A percentile compares a stretch with the other conserved stretches of the same genome.
Conservation (phyloP, 1,140 invertebrate genomes). For the Cotesia glomerata region DNA sequence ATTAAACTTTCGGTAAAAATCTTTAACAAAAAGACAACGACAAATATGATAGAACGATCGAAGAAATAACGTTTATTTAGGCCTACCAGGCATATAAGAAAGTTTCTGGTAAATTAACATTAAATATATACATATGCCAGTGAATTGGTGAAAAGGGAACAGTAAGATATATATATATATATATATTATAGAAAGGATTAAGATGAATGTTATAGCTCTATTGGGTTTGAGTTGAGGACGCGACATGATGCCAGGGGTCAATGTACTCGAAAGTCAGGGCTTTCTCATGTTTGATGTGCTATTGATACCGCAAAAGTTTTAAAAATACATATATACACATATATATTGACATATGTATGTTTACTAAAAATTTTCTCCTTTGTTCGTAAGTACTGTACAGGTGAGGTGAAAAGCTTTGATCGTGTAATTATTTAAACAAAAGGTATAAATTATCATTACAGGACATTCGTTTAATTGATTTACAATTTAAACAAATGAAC, state of each 20-base stretch:
- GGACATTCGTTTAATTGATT: no score
- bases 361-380: no score
- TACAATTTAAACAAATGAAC: no score
- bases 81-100: no score
- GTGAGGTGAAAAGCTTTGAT: no score
- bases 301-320: conserved; percentile 45
- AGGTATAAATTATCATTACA: no score
- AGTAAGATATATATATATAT: background rate
- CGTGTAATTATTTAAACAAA: no score
- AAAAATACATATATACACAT: background rate
- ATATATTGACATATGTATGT: background rate
- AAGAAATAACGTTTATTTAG: no score
- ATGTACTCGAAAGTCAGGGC: conserved; percentile 58
- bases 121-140: background rate
- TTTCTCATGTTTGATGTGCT: conserved; percentile 42
- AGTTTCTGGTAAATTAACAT: background rate
- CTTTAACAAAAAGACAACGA: no score
- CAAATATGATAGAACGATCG: no score
- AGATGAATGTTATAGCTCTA: background rate
- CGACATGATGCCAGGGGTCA: conserved; percentile 48
- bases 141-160: background rate
- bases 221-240: conserved; percentile 21
- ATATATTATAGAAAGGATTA: background rate
- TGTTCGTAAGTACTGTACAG: no score
- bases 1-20: no score